Evolutionary conservation across 2,797 vertebrate species (phyloP).

Genomic region (Karalla daura): DNA sequence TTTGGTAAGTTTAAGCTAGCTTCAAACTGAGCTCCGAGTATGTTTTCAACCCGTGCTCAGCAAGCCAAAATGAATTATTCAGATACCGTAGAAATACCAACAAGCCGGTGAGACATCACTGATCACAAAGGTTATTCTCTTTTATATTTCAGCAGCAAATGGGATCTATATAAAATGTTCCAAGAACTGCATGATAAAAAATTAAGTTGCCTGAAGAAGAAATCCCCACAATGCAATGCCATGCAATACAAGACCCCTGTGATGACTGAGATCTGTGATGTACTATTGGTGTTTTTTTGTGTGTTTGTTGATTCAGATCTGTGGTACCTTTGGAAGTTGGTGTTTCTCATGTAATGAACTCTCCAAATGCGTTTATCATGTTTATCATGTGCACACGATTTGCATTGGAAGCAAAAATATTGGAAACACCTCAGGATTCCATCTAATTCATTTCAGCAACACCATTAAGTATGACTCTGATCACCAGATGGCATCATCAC

Average conservation of each 20-base stretch:
- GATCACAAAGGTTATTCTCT: neutral
- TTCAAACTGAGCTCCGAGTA: neutral
- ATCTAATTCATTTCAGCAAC: neutral
- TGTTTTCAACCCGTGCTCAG: neutral
- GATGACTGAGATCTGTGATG: neutral
- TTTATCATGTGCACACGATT: neutral
- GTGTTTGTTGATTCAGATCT: neutral
- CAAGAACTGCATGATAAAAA: neutral
- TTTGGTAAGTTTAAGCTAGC: too few relatives aligned
- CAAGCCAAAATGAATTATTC: neutral
- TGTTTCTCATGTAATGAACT: neutral
- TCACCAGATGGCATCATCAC: slow-evolving; percentile 15
- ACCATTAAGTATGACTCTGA: neutral
- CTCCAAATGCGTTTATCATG: neutral
- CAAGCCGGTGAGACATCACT: neutral
- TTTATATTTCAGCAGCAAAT: slow-evolving; percentile 1
- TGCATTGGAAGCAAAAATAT: neutral
- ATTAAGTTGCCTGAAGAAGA: slow-evolving; percentile 1
- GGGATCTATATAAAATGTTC: neutral
- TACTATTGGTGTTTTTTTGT: neutral
- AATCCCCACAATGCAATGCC: slow-evolving; percentile 1
- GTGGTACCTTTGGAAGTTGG: neutral
- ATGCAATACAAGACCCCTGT: neutral
- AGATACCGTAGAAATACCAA: neutral
- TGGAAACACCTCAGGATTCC: neutral